Evolutionary conservation across 1,140 invertebrate genomes (phyloP).

Genomic region (Glomeris maerens): DNA sequence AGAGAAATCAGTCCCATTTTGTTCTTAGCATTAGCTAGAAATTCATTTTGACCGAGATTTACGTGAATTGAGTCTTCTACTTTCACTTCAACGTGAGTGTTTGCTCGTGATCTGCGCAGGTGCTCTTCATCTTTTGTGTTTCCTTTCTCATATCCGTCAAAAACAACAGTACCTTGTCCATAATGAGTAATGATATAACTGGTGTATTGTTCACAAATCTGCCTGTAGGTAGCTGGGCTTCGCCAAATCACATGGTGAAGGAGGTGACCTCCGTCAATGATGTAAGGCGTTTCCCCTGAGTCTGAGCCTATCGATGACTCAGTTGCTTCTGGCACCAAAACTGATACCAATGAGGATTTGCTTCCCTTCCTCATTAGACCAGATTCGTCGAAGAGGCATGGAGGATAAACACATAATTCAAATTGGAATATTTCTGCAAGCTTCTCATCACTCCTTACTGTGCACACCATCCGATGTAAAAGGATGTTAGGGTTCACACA

Average conservation of each 20-base stretch:
- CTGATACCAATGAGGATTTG: no score
- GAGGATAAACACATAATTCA: no score
- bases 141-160: constrained; percentile 9
- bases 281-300: no score
- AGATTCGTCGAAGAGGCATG: no score
- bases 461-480: no score
- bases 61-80: constrained; percentile 10
- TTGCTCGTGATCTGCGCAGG: constrained; percentile 2
- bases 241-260: constrained; percentile 8
- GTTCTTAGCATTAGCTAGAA: constrained; percentile 11
- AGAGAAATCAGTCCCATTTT: constrained; percentile 9
- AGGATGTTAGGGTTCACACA: no score
- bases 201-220: constrained; percentile 7
- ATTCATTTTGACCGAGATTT: constrained; percentile 7
- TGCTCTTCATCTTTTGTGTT: constrained; percentile 12
- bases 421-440: no score
- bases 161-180: constrained; percentile 8
- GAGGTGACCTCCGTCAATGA: constrained; percentile 10
- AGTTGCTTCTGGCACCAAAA: no score
- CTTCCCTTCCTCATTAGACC: no score
- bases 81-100: constrained; percentile 4
- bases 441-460: no score
- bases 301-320: no score
- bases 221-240: constrained; percentile 9
- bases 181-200: constrained; percentile 4